Percentiles rank a stretch among this genome's conserved stretches.
Evolutionary conservation across 2,888 invertebrate species (phyloP).

Genomic region (Mystacides longicornis): DNA sequence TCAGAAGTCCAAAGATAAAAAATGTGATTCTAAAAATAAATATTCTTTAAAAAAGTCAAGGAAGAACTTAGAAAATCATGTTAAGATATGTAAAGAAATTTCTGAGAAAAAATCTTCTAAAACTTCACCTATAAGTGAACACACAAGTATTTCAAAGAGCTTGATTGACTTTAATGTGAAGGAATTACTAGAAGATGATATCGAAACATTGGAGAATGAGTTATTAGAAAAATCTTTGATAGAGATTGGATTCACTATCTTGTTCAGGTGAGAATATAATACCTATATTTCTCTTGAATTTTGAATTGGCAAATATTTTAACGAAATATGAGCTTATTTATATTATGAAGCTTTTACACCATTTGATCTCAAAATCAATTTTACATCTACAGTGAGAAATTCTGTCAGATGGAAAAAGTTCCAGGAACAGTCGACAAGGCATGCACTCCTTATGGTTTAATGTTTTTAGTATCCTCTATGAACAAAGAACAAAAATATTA

Average conservation of each 20-base stretch:
- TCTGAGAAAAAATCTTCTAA: slow-evolving; percentile 26
- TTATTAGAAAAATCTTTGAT: not conserved
- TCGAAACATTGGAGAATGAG: not conserved
- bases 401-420: slow-evolving; percentile 36
- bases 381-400: slow-evolving; percentile 37
- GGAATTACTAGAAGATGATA: slow-evolving; percentile 12
- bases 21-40: slow-evolving; percentile 12
- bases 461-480: slow-evolving; percentile 29
- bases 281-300: slow-evolving; percentile 19
- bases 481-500: slow-evolving; percentile 30
- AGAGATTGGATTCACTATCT: slow-evolving; percentile 24
- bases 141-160: slow-evolving; percentile 35
- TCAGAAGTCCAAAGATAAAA: slow-evolving; percentile 6
- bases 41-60: not conserved
- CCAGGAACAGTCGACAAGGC: slow-evolving; percentile 33
- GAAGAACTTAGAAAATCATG: not conserved
- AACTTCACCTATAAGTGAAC: slow-evolving; percentile 37
- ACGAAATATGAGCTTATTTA: not conserved
- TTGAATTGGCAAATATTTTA: not conserved
- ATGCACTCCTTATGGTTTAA: slow-evolving; percentile 35
- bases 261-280: slow-evolving; percentile 30
- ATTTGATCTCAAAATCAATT: too few species aligned
- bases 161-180: slow-evolving; percentile 26
- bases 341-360: not conserved
- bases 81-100: not conserved